Conservation (phyloP, 2,113 vertebrate species). For the Mormyrus lacerda region DNA sequence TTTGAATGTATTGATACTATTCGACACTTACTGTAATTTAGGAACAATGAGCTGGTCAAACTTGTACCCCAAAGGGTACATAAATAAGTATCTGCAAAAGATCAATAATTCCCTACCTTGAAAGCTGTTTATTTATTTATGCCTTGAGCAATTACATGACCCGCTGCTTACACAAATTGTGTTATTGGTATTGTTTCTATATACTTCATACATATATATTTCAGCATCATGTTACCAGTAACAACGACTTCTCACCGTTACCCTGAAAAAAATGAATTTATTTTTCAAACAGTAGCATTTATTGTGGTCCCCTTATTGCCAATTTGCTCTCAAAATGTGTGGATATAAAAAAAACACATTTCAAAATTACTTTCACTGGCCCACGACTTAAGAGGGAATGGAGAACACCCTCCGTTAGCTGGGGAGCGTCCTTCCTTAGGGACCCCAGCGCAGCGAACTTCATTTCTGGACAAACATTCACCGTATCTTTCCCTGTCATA, state of each 20-base stretch:
- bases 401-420: background rate
- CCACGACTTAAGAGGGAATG: background rate
- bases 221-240: background rate
- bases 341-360: background rate
- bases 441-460: background rate
- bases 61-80: background rate
- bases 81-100: background rate
- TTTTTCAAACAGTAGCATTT: slow-evolving; percentile 11
- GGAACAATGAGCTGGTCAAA: background rate
- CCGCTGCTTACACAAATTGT: background rate
- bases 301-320: background rate
- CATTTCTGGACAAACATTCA: slow-evolving; percentile 1
- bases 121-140: background rate
- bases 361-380: background rate
- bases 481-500: background rate
- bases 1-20: background rate
- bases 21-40: background rate
- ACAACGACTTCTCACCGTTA: background rate
- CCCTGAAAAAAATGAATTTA: background rate
- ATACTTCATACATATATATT: background rate
- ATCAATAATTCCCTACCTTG: background rate
- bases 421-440: background rate
- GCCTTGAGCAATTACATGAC: background rate
- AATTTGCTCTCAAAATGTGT: background rate
- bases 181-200: background rate